Evolutionary conservation across 35 echinoderm and acorn worm species (phyloP).

Genomic region (Holothuria glaberrima): DNA sequence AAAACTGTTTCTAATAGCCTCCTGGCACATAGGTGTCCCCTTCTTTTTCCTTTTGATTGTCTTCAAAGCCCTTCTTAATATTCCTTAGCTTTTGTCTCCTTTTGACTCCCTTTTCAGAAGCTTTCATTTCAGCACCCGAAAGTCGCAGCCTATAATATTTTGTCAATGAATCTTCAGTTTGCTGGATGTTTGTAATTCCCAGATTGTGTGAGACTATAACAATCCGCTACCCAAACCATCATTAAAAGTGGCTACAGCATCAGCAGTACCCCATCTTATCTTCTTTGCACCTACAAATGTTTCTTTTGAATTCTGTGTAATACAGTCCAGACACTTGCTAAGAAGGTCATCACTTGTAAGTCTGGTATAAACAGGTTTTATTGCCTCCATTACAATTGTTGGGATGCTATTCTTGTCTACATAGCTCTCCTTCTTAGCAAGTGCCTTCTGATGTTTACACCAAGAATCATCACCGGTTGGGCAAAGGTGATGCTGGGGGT

Average conservation of each 20-base stretch:
- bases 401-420: not conserved
- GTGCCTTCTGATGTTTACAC: slow-evolving; percentile 42
- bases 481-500: slow-evolving; percentile 41
- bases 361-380: slow-evolving; percentile 8
- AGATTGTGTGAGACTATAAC: not conserved
- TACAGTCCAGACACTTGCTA: slow-evolving; percentile 4
- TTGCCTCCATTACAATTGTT: slow-evolving; percentile 23
- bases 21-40: slow-evolving; percentile 16
- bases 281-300: not conserved
- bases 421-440: not conserved
- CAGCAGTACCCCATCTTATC: slow-evolving; percentile 9
- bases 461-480: slow-evolving; percentile 39
- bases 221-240: not conserved
- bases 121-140: not conserved
- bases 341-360: not conserved
- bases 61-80: slow-evolving; percentile 39
- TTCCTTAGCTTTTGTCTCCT: not conserved
- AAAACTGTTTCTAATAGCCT: not conserved
- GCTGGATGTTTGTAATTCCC: not conserved
- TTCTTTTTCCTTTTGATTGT: not conserved
- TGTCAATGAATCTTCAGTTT: not conserved
- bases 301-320: not conserved
- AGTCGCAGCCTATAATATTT: not conserved
- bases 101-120: not conserved
- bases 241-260: slow-evolving; percentile 32